phyloP scores from a whole-genome alignment of 2,888 invertebrate genomes.

The Philonicus albiceps region DNA sequence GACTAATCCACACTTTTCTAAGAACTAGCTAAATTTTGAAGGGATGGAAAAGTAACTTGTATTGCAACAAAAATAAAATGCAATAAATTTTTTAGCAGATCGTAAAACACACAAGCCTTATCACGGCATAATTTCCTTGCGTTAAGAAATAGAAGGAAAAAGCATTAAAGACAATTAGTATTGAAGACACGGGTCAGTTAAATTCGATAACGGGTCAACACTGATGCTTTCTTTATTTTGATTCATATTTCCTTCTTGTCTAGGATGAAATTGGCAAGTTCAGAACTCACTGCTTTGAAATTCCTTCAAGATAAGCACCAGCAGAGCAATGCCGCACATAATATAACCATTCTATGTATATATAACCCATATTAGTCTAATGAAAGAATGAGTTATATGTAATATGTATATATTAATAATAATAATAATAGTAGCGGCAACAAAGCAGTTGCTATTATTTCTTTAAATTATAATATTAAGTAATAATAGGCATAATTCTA shows the following conservation, averaged over 20 bases:
- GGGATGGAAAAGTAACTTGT: neutral
- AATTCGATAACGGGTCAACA: slow-evolving; percentile 18
- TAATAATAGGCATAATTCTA: too few relatives aligned
- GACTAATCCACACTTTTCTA: neutral
- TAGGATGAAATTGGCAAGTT: neutral
- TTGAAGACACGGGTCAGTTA: slow-evolving; percentile 2
- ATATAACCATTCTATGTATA: too few relatives aligned
- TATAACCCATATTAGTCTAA: neutral
- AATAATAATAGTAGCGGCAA: neutral
- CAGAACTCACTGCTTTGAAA: neutral
- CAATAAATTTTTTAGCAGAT: neutral
- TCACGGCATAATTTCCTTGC: neutral
- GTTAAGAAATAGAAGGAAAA: neutral
- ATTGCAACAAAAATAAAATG: neutral
- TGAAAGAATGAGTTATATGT: neutral
- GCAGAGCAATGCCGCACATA: too few relatives aligned
- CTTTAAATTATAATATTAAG: neutral
- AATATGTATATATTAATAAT: neutral
- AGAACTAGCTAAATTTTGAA: neutral
- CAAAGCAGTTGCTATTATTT: neutral
- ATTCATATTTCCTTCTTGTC: slow-evolving; percentile 5
- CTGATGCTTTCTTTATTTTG: slow-evolving; percentile 19
- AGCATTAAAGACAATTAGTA: slow-evolving; percentile 24
- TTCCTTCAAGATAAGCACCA: neutral
- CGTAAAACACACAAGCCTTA: neutral